A percentile compares a stretch with the other conserved stretches of the same genome.
Conservation (phyloP, 1,140 invertebrate species). For the Archivesica marissinica region DNA sequence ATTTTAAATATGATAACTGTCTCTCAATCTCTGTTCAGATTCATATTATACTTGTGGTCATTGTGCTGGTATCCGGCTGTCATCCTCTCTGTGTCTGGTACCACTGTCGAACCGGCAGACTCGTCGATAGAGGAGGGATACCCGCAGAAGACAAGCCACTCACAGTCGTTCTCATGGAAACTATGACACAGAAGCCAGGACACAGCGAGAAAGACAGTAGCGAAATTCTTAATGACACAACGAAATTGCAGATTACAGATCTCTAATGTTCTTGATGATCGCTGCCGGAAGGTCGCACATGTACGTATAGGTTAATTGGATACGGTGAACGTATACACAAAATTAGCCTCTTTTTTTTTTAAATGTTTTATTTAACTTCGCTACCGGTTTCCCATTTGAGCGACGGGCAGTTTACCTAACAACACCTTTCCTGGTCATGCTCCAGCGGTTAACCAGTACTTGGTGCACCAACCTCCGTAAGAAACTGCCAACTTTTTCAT, state of each 20-base stretch:
- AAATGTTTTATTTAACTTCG: no score
- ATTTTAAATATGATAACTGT: neutral
- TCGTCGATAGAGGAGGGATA: neutral
- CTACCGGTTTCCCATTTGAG: no score
- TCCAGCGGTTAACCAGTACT: no score
- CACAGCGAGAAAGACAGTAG: neutral
- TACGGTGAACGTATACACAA: no score
- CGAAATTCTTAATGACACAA: neutral
- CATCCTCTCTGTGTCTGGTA: conserved; percentile 41
- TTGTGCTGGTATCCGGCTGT: conserved; percentile 7
- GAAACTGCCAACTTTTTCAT: no score
- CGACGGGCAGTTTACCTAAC: no score
- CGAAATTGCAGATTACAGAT: conserved; percentile 23
- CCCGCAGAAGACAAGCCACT: neutral
- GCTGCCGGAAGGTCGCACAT: no score
- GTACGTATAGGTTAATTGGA: no score
- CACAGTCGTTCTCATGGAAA: conserved; percentile 37
- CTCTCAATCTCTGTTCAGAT: neutral
- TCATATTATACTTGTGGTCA: neutral
- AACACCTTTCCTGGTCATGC: no score
- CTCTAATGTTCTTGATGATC: no score
- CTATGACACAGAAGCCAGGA: neutral
- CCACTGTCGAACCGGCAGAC: conserved; percentile 27
- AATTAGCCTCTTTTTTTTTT: no score
- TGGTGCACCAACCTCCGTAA: no score